Evolutionary conservation across 2,113 vertebrate species (phyloP).

Genomic region (Hypanus sabinus): DNA sequence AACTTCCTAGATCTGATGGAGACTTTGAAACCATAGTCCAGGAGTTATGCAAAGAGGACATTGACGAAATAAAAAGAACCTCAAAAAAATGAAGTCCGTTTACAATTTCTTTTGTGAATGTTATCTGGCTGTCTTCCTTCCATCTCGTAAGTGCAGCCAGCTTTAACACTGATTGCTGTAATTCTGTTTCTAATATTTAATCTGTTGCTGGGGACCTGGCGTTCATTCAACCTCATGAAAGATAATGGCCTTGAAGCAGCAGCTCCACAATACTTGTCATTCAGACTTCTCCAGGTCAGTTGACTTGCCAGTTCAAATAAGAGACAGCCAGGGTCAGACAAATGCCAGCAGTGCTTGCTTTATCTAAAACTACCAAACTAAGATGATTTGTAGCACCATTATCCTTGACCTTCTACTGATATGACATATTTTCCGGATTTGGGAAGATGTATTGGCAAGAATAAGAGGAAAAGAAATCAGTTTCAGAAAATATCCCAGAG

Average conservation of each 20-base stretch:
- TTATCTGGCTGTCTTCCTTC: conserved; percentile 15
- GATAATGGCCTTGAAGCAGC: conserved; percentile 5
- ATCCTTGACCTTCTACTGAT: conserved; percentile 27
- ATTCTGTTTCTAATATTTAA: conserved; percentile 26
- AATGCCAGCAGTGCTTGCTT: conserved; percentile 12
- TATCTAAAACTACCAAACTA: conserved; percentile 31
- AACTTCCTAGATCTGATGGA: not conserved
- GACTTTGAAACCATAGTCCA: not conserved
- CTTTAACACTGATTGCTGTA: conserved; percentile 29
- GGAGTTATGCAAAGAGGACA: not conserved
- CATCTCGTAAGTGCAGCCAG: not conserved
- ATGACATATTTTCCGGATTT: conserved; percentile 33
- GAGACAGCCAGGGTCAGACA: conserved; percentile 3
- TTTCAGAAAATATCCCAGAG: conserved; percentile 7
- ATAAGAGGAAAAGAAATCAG: conserved; percentile 1
- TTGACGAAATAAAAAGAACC: not conserved
- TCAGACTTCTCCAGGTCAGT: conserved; percentile 27
- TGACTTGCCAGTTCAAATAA: not conserved
- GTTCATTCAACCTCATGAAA: not conserved
- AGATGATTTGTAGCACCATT: conserved; percentile 31
- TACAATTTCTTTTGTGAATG: not conserved
- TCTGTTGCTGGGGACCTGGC: conserved; percentile 21
- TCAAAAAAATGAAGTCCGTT: not conserved
- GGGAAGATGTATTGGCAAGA: not conserved
- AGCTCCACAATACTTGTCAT: conserved; percentile 34